phyloP scores from a whole-genome alignment of 2,113 vertebrate species.

The Cynoglossus semilaevis region DNA sequence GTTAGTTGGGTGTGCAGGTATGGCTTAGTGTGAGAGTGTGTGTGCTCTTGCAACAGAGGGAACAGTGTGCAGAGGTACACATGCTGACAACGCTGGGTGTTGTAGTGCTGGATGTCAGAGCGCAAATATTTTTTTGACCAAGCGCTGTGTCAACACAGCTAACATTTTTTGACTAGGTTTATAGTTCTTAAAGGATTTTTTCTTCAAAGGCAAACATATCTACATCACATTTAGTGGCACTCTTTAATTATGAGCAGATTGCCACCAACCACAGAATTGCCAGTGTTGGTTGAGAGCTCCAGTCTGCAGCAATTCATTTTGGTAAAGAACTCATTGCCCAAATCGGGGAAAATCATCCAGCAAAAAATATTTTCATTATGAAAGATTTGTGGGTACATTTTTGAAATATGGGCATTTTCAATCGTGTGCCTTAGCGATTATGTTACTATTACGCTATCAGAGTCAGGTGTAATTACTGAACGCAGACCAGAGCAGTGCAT shows the following conservation, averaged over 20 bases:
- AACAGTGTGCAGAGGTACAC: slow-evolving; percentile 70
- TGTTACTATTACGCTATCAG: slow-evolving; percentile 9
- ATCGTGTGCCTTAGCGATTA: background rate
- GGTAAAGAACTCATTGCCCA: background rate
- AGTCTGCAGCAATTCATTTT: background rate
- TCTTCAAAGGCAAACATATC: slow-evolving; percentile 70
- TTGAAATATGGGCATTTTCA: no score
- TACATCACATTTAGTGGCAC: slow-evolving; percentile 63
- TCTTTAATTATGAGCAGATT: slow-evolving; percentile 62
- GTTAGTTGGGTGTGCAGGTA: slow-evolving; percentile 52
- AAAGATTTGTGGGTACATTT: no score
- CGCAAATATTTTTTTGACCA: slow-evolving; percentile 75
- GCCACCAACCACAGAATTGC: slow-evolving; percentile 42
- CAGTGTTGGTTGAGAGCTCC: no score
- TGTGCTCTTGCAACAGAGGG: slow-evolving; percentile 71
- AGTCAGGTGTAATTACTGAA: slow-evolving; percentile 34
- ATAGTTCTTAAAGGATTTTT: slow-evolving; percentile 67
- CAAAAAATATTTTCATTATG: background rate
- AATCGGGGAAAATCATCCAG: background rate
- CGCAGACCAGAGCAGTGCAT: slow-evolving; percentile 23
- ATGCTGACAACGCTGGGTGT: slow-evolving; percentile 69
- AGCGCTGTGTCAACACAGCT: slow-evolving; percentile 72
- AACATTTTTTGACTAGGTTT: slow-evolving; percentile 69
- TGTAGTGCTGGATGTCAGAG: slow-evolving; percentile 64
- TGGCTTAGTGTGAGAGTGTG: slow-evolving; percentile 59